A percentile compares a stretch with the other conserved stretches of the same genome.
These are phyloP conservation scores for Nasua narica DNA, from an alignment of 2,797 vertebrate genomes.

Conservation along the genomic window DNA sequence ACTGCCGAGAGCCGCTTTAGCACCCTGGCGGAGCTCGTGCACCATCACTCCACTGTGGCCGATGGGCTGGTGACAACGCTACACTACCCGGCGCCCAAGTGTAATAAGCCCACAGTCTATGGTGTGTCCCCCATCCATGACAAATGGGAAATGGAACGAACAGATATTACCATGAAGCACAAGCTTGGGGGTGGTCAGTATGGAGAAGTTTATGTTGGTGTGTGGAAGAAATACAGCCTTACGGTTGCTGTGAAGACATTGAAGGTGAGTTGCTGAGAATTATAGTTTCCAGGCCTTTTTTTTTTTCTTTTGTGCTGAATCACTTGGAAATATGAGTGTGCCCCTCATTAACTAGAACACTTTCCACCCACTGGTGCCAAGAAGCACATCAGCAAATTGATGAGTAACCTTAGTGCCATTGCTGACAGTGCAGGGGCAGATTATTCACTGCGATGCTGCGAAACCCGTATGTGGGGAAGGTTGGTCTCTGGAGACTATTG, in stretches of 20 bases:
- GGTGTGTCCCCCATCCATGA: constrained; percentile 99
- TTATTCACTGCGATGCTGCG: neutral
- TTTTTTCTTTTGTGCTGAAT: neutral
- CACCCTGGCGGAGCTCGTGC: constrained; percentile 97
- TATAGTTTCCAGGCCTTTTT: neutral
- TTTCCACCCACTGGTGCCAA: neutral
- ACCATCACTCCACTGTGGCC: constrained; percentile 98
- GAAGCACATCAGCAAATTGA: neutral
- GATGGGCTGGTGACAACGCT: constrained; percentile 98
- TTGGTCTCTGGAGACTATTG: neutral
- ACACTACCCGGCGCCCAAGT: constrained; percentile 99
- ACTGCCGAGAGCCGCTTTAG: constrained; percentile 98
- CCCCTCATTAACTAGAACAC: constrained; percentile 33
- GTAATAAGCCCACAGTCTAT: constrained; percentile 99
- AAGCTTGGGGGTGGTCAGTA: constrained; percentile 99
- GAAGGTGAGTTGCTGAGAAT: constrained; percentile 87
- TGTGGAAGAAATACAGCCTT: constrained; percentile 99
- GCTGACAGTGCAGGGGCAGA: constrained; percentile 25
- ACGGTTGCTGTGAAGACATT: constrained; percentile 98
- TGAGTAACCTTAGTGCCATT: neutral
- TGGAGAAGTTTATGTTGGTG: constrained; percentile 97
- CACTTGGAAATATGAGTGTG: neutral
- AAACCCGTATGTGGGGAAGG: neutral
- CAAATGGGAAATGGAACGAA: constrained; percentile 99
- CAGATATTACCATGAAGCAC: constrained; percentile 99